These are phyloP conservation scores for Peribatodes rhomboidaria DNA, from an alignment of 2,888 invertebrate genomes.

Conservation along the genomic window DNA sequence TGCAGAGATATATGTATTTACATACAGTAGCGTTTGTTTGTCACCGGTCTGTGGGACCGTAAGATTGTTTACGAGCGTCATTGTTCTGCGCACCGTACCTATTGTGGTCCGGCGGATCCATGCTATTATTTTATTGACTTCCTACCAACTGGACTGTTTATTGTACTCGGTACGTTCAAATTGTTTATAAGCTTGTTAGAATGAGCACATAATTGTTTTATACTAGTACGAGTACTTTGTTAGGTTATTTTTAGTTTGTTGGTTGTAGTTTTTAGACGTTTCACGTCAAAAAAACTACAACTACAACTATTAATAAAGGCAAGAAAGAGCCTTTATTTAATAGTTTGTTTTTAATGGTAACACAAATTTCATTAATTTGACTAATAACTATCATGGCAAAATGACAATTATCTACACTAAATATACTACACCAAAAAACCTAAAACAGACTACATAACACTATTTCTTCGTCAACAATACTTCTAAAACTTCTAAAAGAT, in stretches of 20 bases:
- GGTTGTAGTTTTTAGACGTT: too few relatives aligned
- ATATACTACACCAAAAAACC: too few relatives aligned
- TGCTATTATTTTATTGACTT: slow-evolving; percentile 76
- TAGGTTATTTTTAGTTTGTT: background rate
- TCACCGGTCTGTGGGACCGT: slow-evolving; percentile 51
- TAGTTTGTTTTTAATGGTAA: too few relatives aligned
- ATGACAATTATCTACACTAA: too few relatives aligned
- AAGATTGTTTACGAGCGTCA: slow-evolving; percentile 71
- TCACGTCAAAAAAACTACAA: too few relatives aligned
- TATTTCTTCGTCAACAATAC: too few relatives aligned
- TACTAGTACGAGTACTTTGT: slow-evolving; percentile 20
- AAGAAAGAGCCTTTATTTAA: too few relatives aligned
- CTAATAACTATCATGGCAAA: too few relatives aligned
- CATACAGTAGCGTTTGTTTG: slow-evolving; percentile 16
- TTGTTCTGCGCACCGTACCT: slow-evolving; percentile 62
- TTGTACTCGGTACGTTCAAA: slow-evolving; percentile 54
- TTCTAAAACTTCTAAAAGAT: too few relatives aligned
- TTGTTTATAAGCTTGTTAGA: slow-evolving; percentile 52
- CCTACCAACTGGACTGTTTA: slow-evolving; percentile 68
- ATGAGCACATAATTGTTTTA: slow-evolving; percentile 44
- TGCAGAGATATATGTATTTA: slow-evolving; percentile 1
- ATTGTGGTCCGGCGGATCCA: slow-evolving; percentile 62
- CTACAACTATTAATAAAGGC: too few relatives aligned
- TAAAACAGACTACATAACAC: too few relatives aligned
- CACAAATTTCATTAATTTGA: too few relatives aligned